These are phyloP conservation scores for Eilema sororculum DNA, from an alignment of 2,888 invertebrate genomes.

Conservation along the genomic window DNA sequence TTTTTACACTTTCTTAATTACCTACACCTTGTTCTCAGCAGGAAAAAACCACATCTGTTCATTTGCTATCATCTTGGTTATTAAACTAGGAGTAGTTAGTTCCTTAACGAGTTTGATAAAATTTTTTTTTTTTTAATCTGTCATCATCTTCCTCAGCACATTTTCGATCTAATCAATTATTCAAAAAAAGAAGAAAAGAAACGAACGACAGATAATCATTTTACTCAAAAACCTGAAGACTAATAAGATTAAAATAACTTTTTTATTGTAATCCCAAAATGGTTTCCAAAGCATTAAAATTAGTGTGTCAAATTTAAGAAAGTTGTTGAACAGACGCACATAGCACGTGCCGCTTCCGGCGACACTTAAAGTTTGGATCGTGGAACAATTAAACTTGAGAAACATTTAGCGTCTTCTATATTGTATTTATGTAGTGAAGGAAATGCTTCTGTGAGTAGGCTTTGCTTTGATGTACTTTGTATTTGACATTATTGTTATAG, in stretches of 20 bases:
- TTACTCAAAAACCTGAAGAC: not conserved
- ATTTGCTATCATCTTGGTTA: too few relatives aligned
- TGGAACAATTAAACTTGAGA: conserved; percentile 25
- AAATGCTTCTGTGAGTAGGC: conserved; percentile 9
- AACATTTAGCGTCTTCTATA: conserved; percentile 18
- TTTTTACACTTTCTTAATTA: too few relatives aligned
- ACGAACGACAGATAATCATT: not conserved
- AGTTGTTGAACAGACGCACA: conserved; percentile 33
- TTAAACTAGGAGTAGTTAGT: too few relatives aligned
- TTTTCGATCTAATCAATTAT: too few relatives aligned
- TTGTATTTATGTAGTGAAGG: conserved; percentile 11
- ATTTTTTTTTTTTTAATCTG: too few relatives aligned
- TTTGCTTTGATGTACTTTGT: not conserved
- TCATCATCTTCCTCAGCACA: too few relatives aligned
- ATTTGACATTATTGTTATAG: not conserved
- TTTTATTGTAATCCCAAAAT: not conserved
- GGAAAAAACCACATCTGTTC: too few relatives aligned
- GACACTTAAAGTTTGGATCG: conserved; percentile 23
- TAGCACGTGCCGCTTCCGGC: conserved; percentile 25
- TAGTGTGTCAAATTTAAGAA: conserved; percentile 26
- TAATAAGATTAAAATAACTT: not conserved
- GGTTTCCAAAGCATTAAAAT: conserved; percentile 23
- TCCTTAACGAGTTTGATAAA: too few relatives aligned
- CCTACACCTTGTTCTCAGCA: too few relatives aligned
- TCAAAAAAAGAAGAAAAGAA: not conserved